Conservation (phyloP, 92 coral and sea anemone species). For the Zoanthus sansibaricus region DNA sequence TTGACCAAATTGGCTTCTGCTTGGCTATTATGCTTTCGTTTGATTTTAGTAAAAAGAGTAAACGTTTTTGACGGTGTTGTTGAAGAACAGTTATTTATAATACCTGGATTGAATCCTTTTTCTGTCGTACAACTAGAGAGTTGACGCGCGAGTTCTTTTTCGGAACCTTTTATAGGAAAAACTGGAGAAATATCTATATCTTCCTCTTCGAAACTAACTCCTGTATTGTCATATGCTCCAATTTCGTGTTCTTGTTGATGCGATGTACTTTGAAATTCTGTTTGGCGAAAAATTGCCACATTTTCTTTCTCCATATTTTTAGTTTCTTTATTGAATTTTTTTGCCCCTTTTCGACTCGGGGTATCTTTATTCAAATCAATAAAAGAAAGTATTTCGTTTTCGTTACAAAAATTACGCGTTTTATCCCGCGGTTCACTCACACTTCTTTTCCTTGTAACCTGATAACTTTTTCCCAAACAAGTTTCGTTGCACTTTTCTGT, state of each 20-base stretch:
- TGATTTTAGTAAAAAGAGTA: background rate
- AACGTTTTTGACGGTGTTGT: background rate
- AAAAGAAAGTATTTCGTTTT: background rate
- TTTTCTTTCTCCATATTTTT: background rate
- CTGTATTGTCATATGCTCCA: background rate
- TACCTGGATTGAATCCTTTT: background rate
- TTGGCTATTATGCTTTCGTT: slow-evolving; percentile 6
- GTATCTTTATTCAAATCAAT: background rate
- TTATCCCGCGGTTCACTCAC: background rate
- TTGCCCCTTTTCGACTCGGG: background rate
- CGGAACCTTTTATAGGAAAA: background rate
- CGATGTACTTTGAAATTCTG: background rate
- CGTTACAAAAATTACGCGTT: background rate
- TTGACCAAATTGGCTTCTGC: slow-evolving; percentile 19
- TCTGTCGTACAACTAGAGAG: background rate
- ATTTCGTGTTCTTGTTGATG: background rate
- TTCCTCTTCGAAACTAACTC: slow-evolving; percentile 3
- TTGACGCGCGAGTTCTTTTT: background rate
- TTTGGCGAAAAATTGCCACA: background rate
- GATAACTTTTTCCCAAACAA: background rate
- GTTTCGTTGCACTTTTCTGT: background rate
- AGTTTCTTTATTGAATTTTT: background rate
- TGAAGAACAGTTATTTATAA: background rate
- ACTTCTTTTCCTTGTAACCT: background rate
- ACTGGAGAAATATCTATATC: background rate